These are phyloP conservation scores for Tiliqua scincoides DNA, from an alignment of 2,113 vertebrate species.

Conservation along the genomic window DNA sequence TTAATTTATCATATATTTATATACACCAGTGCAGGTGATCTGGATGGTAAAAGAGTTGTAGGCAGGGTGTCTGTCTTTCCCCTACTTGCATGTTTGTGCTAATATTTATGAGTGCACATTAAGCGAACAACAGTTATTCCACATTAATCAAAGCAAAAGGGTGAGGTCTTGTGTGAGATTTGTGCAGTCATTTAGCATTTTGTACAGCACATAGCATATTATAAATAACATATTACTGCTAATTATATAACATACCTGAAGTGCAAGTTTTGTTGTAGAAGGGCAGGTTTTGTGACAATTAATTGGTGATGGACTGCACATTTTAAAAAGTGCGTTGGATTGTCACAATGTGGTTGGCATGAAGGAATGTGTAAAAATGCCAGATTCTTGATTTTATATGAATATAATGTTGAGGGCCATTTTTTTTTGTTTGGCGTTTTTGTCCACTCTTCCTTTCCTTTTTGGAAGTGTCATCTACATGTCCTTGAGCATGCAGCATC, in stretches of 20 bases:
- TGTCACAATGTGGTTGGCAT: neutral
- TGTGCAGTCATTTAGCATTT: neutral
- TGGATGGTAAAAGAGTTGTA: neutral
- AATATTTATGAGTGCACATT: neutral
- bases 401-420: neutral
- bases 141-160: neutral
- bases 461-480: neutral
- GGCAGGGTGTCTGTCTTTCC: neutral
- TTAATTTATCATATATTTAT: neutral
- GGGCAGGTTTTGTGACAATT: neutral
- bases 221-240: neutral
- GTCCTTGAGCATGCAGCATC: neutral
- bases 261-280: neutral
- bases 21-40: neutral
- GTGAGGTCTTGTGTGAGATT: neutral
- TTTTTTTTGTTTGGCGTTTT: neutral
- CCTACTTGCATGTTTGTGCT: neutral
- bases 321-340: neutral
- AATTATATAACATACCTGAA: neutral
- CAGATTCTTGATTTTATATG: neutral
- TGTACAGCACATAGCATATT: neutral
- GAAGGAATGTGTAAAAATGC: neutral
- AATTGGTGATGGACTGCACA: neutral
- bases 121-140: neutral
- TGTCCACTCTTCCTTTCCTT: neutral